A percentile compares a stretch with the other conserved stretches of the same genome.
These are phyloP conservation scores for Steinernema scapterisci DNA, from an alignment of 2,888 invertebrate genomes.

Conservation along the genomic window DNA sequence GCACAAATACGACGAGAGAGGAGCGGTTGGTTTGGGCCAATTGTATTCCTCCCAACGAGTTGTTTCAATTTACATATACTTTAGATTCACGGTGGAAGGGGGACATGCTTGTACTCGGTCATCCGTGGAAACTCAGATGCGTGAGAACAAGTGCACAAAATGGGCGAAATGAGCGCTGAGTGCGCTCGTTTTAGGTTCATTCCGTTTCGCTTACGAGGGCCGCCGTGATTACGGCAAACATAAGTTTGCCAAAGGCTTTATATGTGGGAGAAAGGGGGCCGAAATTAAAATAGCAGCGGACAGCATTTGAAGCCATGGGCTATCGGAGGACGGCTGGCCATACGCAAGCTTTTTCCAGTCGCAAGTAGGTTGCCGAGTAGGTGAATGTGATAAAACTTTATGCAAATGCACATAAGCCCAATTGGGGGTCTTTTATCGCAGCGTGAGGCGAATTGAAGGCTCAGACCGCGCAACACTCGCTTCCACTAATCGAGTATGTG, in stretches of 20 bases:
- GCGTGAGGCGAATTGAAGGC: conserved; percentile 8
- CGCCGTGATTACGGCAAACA: conserved; percentile 1
- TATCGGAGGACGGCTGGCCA: not conserved
- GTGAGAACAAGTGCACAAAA: conserved; percentile 26
- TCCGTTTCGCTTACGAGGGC: not conserved
- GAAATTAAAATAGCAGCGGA: conserved; percentile 10
- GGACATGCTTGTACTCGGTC: not conserved
- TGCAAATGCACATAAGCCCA: not conserved
- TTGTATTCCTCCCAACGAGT: not conserved
- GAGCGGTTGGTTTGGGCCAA: too few relatives aligned
- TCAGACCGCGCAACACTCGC: conserved; percentile 26
- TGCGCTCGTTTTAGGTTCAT: not conserved
- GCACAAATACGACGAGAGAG: not conserved
- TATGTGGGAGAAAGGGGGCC: not conserved
- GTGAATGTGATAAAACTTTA: not conserved
- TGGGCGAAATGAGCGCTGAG: not conserved
- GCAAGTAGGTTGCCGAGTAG: not conserved
- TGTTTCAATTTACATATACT: conserved; percentile 9
- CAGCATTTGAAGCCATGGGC: conserved; percentile 16
- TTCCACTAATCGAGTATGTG: conserved; percentile 32
- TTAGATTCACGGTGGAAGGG: not conserved
- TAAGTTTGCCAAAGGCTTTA: conserved; percentile 10
- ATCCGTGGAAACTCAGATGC: conserved; percentile 5
- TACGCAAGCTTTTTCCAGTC: not conserved
- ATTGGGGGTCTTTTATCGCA: conserved; percentile 4